Conservation (phyloP, 2,113 vertebrate species). For the Scortum barcoo region DNA sequence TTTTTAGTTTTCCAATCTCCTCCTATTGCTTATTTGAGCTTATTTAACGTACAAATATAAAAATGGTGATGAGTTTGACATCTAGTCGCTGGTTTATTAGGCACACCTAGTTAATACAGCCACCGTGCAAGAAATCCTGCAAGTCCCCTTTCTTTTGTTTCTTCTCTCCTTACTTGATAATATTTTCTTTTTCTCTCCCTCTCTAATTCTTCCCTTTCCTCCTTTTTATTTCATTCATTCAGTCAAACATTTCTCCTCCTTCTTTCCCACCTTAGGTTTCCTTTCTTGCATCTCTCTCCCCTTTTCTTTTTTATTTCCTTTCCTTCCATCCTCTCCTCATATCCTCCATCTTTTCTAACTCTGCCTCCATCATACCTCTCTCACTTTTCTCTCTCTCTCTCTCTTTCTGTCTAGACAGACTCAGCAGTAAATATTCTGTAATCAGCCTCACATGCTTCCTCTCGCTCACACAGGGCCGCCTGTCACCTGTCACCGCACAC, state of each 20-base stretch:
- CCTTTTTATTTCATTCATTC: background rate
- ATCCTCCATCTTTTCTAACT: background rate
- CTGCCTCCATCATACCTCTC: background rate
- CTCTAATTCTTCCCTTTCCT: background rate
- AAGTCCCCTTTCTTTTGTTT: too few species aligned
- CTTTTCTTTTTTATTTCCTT: background rate
- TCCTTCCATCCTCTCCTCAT: background rate
- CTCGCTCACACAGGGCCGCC: slow-evolving; percentile 36
- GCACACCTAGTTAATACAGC: too few species aligned
- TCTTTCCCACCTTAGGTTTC: background rate
- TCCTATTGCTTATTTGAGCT: too few species aligned
- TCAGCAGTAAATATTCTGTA: slow-evolving; percentile 63
- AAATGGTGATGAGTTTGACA: too few species aligned
- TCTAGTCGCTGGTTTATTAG: too few species aligned
- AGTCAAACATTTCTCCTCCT: background rate
- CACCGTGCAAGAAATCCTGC: too few species aligned
- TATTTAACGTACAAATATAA: too few species aligned
- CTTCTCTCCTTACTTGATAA: background rate
- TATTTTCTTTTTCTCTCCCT: background rate
- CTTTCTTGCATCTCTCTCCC: background rate
- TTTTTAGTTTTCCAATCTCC: too few species aligned
- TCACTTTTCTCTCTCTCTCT: background rate
- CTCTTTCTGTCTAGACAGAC: slow-evolving; percentile 47
- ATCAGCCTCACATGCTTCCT: slow-evolving; percentile 57
- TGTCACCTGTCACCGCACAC: slow-evolving; percentile 55